Percentiles rank a stretch among this genome's conserved stretches.
phyloP scores from a whole-genome alignment of 2,113 vertebrate genomes.

The Cyprinodon tularosa region DNA sequence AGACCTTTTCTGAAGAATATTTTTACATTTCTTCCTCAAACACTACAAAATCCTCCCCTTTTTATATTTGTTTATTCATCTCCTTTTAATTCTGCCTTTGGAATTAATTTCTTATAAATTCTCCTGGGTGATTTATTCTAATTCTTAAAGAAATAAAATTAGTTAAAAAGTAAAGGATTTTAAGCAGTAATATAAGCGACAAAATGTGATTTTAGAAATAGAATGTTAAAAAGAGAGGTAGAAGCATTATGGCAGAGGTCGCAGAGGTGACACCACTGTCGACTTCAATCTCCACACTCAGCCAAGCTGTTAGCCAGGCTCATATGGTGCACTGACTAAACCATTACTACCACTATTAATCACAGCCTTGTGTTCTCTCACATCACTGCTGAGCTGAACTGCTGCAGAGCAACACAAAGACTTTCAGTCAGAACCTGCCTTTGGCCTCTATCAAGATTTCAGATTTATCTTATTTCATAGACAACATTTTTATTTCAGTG shows the following conservation, averaged over 20 bases:
- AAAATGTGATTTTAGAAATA: conserved; percentile 8
- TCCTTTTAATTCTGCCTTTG: background rate
- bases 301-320: conserved; percentile 48
- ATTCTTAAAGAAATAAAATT: conserved; percentile 8
- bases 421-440: background rate
- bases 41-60: background rate
- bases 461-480: background rate
- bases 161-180: background rate
- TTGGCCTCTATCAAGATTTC: background rate
- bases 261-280: conserved; percentile 52
- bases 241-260: conserved; percentile 41
- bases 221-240: conserved; percentile 1
- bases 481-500: too few species aligned
- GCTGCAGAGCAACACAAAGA: conserved; percentile 36
- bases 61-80: background rate
- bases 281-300: conserved; percentile 45
- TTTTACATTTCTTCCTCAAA: background rate
- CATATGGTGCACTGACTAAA: conserved; percentile 68
- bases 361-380: conserved; percentile 66
- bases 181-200: conserved; percentile 13
- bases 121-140: background rate
- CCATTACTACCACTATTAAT: conserved; percentile 77
- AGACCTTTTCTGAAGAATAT: background rate
- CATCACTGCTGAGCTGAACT: conserved; percentile 33
- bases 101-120: background rate